These are phyloP conservation scores for Drosophila yooni DNA, from an alignment of 2,888 invertebrate species.

Conservation along the genomic window DNA sequence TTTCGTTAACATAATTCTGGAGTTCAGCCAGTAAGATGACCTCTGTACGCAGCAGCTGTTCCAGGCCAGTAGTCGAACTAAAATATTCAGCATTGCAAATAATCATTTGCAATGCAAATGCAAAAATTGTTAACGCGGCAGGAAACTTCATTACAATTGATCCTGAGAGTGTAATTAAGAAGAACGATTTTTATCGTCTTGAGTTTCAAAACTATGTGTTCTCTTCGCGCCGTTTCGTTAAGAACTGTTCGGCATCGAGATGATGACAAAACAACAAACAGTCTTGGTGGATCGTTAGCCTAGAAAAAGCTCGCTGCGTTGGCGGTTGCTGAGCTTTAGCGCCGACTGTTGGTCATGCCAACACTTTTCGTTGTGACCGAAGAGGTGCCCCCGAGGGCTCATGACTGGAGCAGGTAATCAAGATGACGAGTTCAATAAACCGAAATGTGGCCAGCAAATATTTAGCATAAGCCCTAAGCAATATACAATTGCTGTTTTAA, in stretches of 20 bases:
- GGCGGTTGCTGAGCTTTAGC: slow-evolving; percentile 39
- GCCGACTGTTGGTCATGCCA: slow-evolving; percentile 29
- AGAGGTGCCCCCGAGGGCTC: slow-evolving; percentile 50
- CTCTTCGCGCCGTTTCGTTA: slow-evolving; percentile 55
- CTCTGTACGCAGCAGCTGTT: slow-evolving; percentile 78
- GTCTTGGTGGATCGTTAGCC: slow-evolving; percentile 26
- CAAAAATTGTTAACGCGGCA: neutral
- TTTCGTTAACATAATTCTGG: slow-evolving; percentile 75
- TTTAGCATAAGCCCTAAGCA: slow-evolving; percentile 11
- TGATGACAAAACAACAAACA: slow-evolving; percentile 15
- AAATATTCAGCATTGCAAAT: slow-evolving; percentile 69
- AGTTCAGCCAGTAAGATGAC: slow-evolving; percentile 72
- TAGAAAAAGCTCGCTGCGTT: slow-evolving; percentile 55
- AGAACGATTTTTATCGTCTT: neutral
- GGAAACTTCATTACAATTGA: slow-evolving; percentile 24
- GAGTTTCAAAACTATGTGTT: slow-evolving; percentile 30
- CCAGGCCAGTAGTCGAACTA: slow-evolving; percentile 79
- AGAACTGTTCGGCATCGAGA: slow-evolving; percentile 54
- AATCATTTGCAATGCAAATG: slow-evolving; percentile 31
- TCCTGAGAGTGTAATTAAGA: neutral
- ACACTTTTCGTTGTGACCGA: slow-evolving; percentile 32
- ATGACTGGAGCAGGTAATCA: slow-evolving; percentile 22
- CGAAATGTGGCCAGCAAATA: neutral
- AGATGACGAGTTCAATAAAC: slow-evolving; percentile 53
- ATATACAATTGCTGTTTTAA: slow-evolving; percentile 8